Evolutionary conservation across 2,888 invertebrate species (phyloP), one percentile per base, ranked within the genome.

Genomic region (Orthosia gothica): DNA sequence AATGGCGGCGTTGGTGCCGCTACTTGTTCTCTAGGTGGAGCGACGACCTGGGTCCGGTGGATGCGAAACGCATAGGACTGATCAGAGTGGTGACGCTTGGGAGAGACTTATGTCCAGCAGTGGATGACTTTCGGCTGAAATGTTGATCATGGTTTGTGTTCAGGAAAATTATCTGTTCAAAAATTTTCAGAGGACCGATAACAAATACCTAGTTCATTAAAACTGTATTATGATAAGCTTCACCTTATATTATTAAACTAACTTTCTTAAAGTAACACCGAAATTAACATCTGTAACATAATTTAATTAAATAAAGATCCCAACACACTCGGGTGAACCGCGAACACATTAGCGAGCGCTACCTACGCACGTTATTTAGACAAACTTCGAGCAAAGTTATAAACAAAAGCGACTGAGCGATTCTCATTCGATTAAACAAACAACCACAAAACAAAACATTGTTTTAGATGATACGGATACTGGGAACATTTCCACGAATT

Each of bases 401-500:
- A 75, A 82, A 77, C 73, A 79, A 77, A 65, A 73, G 57, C 61
- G 57, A 77, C 82, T 69, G 69, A 79, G 73, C 70, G 74, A 81
- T 73, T 85, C 77, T 79, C 85, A 74, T 83, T 74, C 74, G 71
- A 83, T 83, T 77, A 81, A 75, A 83, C 76, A 85, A 83, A 85
- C 76, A 79, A 73, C 62, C 74, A 55, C 64, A 55, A 78, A 75
- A 81, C 79, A 74, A 67, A 76, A 79, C 75, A 70, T 77, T 81
- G 83, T 81, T 80, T 83, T 66, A 58, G 73, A 76, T 80, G 72
- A 82, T 76, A 76, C 52, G 67, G 64, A 72, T 77, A 79, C 72
- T 62, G 59, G 54, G 11, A 79, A 87, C 55, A 73, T 65, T 47
- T 62, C 57, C 69, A 63, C 70, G 52, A 74, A 69, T 74, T 79